Evolutionary conservation across 2,113 vertebrate species (phyloP), one percentile per base, ranked within the genome.

Genomic region (Ardeotis arabs): DNA sequence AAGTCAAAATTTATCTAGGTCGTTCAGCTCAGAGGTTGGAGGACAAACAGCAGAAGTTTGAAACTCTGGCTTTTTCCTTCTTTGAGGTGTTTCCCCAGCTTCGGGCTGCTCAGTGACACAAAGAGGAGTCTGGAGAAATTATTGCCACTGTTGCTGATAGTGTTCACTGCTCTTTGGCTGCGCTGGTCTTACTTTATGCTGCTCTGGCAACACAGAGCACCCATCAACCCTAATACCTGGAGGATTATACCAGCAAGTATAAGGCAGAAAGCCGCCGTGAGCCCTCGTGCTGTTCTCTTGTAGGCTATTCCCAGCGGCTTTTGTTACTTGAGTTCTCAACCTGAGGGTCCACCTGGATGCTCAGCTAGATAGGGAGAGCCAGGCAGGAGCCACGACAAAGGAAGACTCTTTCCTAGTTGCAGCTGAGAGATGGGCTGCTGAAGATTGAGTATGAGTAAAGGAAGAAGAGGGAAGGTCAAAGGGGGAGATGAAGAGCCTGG

Each of bases 201-300:
- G 6, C 62, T 75, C 47, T 67, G 49, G 73, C 73, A 67, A 27
- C 29, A 15, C 20, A 66, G 67, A 72, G 72, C 37, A 50, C 10
- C 28, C 64, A 27, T 7, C 25, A 19, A 7, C 12, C 7, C 56
- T 53, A 21, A 25, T 35, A 41, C 8, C 62, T 35, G n/a, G 29
- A 68, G 35, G 31, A 44, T 60, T 41, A 24, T 5, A 39, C 19
- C 56, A 82, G 39, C 3, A 1, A 64, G 49, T 2, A 7, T 5
- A 35, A 69, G 37, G 60, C 9, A 27, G 63, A 84, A 68, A 17
- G n/a, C 28, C 39, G 6, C 39, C 0, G 0, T 28, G 25, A 93
- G 29, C 4, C 49, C 14, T 11, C 1, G 0, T 7, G 49, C 29
- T 86, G 10, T 31, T 63, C 63, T 52, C 62, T 35, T 8, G 6